Evolutionary conservation across 1,140 invertebrate species (phyloP).

Genomic region (Danaus plexippus): DNA sequence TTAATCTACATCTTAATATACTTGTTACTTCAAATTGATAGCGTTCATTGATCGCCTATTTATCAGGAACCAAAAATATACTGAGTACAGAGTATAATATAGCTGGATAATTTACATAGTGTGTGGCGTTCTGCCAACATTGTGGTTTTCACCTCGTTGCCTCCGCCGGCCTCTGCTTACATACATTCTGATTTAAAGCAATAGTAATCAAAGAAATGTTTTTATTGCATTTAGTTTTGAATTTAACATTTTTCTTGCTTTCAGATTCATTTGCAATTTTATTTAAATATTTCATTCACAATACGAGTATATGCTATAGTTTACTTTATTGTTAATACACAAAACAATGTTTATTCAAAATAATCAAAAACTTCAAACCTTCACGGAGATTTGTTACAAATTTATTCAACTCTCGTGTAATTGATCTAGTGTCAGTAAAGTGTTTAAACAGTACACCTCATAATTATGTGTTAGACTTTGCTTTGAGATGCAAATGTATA

Average conservation of each 20-base stretch:
- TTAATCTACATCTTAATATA: too few species aligned
- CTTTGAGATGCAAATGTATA: slow-evolving; percentile 57
- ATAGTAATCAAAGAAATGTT: slow-evolving; percentile 13
- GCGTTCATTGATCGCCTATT: too few species aligned
- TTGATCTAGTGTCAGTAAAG: slow-evolving; percentile 1
- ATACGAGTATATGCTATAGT: background rate
- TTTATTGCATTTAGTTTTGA: slow-evolving; percentile 6
- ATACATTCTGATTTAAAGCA: slow-evolving; percentile 18
- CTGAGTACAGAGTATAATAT: slow-evolving; percentile 8
- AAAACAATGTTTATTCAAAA: too few species aligned
- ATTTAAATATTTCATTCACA: background rate
- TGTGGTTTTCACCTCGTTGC: slow-evolving; percentile 23
- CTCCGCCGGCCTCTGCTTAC: slow-evolving; percentile 9
- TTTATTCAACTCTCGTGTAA: too few species aligned
- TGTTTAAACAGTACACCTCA: slow-evolving; percentile 19
- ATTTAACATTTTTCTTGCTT: background rate
- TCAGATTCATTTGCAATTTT: background rate
- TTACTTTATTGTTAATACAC: too few species aligned
- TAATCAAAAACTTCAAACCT: background rate
- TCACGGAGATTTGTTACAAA: too few species aligned
- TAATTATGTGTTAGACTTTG: slow-evolving; percentile 43
- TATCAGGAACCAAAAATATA: too few species aligned
- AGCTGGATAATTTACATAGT: slow-evolving; percentile 24
- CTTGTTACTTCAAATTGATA: too few species aligned
- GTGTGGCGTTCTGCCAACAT: slow-evolving; percentile 21